Percentiles rank a stretch among this genome's conserved stretches.
phyloP scores from a whole-genome alignment of 2,888 invertebrate species.

The Chamaedrilus cognettii region DNA sequence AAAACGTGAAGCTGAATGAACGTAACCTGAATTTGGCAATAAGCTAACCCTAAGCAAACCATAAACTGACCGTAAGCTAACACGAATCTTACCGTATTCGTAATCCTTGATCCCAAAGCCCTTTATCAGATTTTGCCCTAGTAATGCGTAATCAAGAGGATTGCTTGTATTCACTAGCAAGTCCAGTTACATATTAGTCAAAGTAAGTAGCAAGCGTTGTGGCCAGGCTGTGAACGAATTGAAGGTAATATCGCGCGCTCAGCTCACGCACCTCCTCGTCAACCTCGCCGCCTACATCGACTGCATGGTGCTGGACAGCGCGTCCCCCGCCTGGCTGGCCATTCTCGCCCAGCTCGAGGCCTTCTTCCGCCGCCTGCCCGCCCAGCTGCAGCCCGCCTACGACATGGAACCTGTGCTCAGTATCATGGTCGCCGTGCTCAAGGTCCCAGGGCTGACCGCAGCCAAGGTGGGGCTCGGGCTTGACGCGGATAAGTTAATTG shows the following conservation, averaged over 20 bases:
- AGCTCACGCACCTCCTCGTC: conserved; percentile 35
- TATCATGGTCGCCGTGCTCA: conserved; percentile 66
- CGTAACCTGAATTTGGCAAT: no score
- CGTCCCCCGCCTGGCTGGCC: conserved; percentile 75
- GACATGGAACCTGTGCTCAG: conserved; percentile 59
- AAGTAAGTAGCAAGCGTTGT: no score
- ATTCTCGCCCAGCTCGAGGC: conserved; percentile 85
- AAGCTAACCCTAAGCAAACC: no score
- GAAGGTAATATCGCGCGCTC: conserved; percentile 68
- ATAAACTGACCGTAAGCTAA: no score
- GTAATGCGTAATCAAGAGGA: no score
- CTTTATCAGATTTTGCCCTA: no score
- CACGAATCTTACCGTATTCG: no score
- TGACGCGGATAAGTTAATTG: no score
- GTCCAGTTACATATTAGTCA: no score
- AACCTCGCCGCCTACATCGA: conserved; percentile 95
- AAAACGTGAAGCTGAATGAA: no score
- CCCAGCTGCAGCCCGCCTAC: conserved; percentile 51
- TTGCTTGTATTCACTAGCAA: no score
- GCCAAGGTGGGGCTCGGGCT: conserved; percentile 73
- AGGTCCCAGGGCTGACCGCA: conserved; percentile 80
- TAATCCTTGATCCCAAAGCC: no score
- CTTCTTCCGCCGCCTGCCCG: conserved; percentile 70
- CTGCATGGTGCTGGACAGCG: conserved; percentile 74
- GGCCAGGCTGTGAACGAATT: conserved; percentile 72